Conservation (phyloP, 2,888 invertebrate genomes). For the Asteroscopus sphinx region DNA sequence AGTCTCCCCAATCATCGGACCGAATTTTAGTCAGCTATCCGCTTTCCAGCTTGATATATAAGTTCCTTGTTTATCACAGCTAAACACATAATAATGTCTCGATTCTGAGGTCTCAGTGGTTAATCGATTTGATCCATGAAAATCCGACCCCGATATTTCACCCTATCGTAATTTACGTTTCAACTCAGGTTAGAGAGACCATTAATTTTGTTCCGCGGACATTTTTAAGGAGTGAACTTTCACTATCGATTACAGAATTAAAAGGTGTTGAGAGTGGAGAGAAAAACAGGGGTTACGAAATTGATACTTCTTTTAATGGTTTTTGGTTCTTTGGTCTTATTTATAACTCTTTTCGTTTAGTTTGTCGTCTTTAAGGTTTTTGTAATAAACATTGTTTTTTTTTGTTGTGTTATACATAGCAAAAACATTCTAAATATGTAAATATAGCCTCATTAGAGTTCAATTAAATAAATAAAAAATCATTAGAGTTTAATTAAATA, state of each 20-base stretch:
- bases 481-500: no score
- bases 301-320: slow-evolving; percentile 46
- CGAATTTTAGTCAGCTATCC: no score
- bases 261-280: slow-evolving; percentile 30
- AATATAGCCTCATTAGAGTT: no score
- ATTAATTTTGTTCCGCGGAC: slow-evolving; percentile 42
- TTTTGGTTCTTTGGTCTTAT: slow-evolving; percentile 9
- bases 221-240: slow-evolving; percentile 49
- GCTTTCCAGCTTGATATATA: no score
- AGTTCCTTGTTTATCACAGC: no score
- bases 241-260: slow-evolving; percentile 51
- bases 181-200: slow-evolving; percentile 18
- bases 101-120: no score
- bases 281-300: slow-evolving; percentile 28
- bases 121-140: slow-evolving; percentile 32
- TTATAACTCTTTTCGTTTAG: slow-evolving; percentile 1
- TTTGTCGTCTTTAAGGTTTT: not conserved
- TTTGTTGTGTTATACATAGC: no score
- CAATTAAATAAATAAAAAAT: no score
- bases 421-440: no score
- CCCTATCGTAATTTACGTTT: slow-evolving; percentile 29
- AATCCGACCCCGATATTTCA: slow-evolving; percentile 23
- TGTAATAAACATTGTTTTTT: no score
- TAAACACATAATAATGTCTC: no score
- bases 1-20: no score